Base-by-base conservation (phyloP, 1,140 invertebrate species). In the Pseudomyrmex cubaensis region DNA sequence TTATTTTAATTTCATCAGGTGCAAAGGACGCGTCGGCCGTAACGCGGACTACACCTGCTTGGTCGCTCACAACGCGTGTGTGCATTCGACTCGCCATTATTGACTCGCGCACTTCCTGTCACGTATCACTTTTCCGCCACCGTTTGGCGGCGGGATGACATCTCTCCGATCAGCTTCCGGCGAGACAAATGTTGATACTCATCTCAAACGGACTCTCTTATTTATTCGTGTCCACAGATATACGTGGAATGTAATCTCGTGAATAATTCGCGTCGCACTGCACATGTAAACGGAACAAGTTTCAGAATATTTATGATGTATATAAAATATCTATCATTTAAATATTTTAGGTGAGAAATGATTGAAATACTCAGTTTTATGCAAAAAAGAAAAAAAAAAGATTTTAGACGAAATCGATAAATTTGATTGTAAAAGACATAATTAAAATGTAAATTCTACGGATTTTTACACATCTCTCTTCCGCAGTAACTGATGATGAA, bases 1-100 rank as follows among this genome's bases (percentile, higher is more conserved):
- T 93, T 92, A 93, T 93, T 94, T 93, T 91, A 93, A 93, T 94
- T 93, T 93, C 87, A 90, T 94, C 93, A 93, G 93, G 92, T 94
- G 92, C 90, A 91, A 89, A 90, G 88, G 78, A 89, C 89, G 77
- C 88, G 77, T 83, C 56, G 74, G 64, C 74, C 61, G 85, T 50
- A 25, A 50, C 46, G 56, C 62, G 22, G 52, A 44, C 50, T 84
- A 54, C 85, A 90, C 89, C 89, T 89, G 89, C 74, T 57, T 54
- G 22, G 59, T 72, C 62, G 74, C 69, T 59, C 64, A 63, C 25
- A 17, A 17, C n/a, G 17, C 78, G 63, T 52, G 46, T 44, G 46
- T 44, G 20, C 66, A 22, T 44, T 22, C 61, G 83, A 82, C 56
- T 20, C 69, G 67, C 50, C 35, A 7, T 59, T 59, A 54, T 80